Percentiles rank a stretch among this genome's conserved stretches.
phyloP scores from a whole-genome alignment of 2,797 vertebrate genomes.

The Sebastes minor region DNA sequence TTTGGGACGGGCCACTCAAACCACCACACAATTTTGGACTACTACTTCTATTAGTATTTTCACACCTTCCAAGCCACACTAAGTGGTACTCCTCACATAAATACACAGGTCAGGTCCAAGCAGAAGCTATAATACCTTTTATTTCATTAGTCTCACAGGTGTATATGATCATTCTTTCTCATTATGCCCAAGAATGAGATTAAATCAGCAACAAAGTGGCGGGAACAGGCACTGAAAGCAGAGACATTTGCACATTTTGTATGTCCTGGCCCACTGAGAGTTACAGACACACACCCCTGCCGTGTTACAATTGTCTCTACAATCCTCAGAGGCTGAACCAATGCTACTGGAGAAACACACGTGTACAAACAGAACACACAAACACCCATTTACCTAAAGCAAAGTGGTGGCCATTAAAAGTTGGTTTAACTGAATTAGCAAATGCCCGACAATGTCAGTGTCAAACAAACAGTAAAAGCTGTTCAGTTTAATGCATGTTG shows the following conservation, averaged over 20 bases:
- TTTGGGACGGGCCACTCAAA: too few species aligned
- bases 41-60: background rate
- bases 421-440: constrained; percentile 8
- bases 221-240: constrained; percentile 13
- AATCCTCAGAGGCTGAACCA: constrained; percentile 14
- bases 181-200: background rate
- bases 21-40: background rate
- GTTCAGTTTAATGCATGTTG: background rate
- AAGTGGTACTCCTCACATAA: background rate
- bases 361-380: background rate
- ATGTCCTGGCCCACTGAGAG: background rate
- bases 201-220: constrained; percentile 6
- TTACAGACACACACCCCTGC: constrained; percentile 1
- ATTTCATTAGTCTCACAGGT: background rate
- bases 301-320: constrained; percentile 57
- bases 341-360: constrained; percentile 1
- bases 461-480: background rate
- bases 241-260: constrained; percentile 28
- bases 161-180: background rate
- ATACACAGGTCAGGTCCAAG: background rate
- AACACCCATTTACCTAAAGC: background rate
- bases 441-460: background rate
- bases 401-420: background rate
- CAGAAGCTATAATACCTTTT: background rate
- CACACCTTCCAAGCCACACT: background rate